Base-by-base conservation (phyloP, 2,797 vertebrate genomes). In the Pogonophryne albipinna region DNA sequence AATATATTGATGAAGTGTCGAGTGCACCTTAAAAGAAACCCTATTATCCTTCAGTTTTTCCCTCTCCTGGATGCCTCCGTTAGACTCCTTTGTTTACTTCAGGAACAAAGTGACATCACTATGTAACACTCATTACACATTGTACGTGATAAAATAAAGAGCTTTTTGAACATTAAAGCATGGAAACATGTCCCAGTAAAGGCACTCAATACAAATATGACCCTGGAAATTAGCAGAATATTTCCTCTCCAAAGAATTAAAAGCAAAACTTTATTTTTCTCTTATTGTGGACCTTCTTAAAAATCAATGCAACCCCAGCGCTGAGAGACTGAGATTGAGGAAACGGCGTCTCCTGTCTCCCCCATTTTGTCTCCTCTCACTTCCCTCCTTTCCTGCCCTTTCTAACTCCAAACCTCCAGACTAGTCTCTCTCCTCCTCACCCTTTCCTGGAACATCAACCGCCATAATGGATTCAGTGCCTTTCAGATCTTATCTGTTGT, bases 401-500 rank as follows among this genome's bases (percentile, higher is more conserved):
- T 34, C 66, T 12, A 59, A 46, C 74, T 72, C 73, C 73, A 63
- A 76, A 76, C 70, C 76, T 84, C 73, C 70, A 64, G 66, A 86
- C 69, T 74, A 63, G 70, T 46, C 67, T 78, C 76, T 68, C 57
- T 60, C 57, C 73, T 82, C 56, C 57, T 68, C 76, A 0, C 65
- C 67, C 82, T 68, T 92, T 91, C 82, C 84, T 27, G 76, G 82
- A 89, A 90, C 80, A 80, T 77, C 82, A 67, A 55, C 86, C 47
- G 6, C 83, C 73, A 44, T 92, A 92, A 92, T 92, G 91, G 84
- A 84, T 82, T 74, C 74, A 17, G 66, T n/a, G 71, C 83, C 57
- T 87, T 79, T 89, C 79, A 80, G 90, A 92, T 91, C 66, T 79
- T 89, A 89, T 92, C 89, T 79, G 82, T 60, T 86, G 85, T 84